Percentiles rank a stretch among this genome's conserved stretches.
Conservation (phyloP, 2,797 vertebrate genomes). For the Coilia nasus region DNA sequence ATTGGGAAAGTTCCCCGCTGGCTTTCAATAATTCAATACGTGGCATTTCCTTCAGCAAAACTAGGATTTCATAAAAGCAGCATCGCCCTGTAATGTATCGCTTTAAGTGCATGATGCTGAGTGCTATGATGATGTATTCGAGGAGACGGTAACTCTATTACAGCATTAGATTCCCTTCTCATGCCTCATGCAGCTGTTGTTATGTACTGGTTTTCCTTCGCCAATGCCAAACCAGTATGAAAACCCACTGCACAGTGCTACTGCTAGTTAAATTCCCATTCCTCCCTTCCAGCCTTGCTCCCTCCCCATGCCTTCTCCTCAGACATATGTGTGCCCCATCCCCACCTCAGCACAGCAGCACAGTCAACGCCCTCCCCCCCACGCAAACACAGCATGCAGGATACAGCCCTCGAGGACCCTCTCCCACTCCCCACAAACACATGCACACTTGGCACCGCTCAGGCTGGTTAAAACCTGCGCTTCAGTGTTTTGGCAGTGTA, state of each 20-base stretch:
- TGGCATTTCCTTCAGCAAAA: background rate
- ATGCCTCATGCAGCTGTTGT: background rate
- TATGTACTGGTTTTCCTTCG: background rate
- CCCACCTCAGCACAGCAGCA: too few species aligned
- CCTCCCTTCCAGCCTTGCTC: too few species aligned
- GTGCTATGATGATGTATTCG: constrained; percentile 20
- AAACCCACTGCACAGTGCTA: background rate
- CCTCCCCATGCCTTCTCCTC: too few species aligned
- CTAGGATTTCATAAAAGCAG: background rate
- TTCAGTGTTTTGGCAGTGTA: background rate
- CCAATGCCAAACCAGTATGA: background rate
- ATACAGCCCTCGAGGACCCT: too few species aligned
- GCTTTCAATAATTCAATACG: background rate
- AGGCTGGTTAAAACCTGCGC: too few species aligned
- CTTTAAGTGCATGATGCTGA: background rate
- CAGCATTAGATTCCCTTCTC: background rate
- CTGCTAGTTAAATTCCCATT: background rate
- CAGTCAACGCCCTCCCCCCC: too few species aligned
- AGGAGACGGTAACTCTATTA: background rate
- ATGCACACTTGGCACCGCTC: too few species aligned
- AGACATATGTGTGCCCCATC: too few species aligned
- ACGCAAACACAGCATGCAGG: background rate
- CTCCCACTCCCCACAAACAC: too few species aligned
- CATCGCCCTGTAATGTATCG: background rate
- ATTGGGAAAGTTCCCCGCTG: background rate